Base-by-base conservation (phyloP, 1,140 invertebrate genomes). In the Meteorus sp. region DNA sequence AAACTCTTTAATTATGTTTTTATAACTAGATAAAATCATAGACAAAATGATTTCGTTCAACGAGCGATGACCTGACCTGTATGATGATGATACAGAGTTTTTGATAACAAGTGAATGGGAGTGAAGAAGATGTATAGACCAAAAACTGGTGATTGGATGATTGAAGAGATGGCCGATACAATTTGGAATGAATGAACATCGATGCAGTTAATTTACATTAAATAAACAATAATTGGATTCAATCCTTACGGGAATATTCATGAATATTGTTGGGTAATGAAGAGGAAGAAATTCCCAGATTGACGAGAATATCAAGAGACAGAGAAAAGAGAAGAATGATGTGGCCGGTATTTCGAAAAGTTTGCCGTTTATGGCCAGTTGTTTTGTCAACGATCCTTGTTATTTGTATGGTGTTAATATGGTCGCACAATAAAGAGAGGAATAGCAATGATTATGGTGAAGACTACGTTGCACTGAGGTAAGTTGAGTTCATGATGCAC, bases 321-420 rank as follows among this genome's bases (percentile, higher is more conserved):
- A 56, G 9, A 8, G 13, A 29, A 43, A 3, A 45, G 17, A 31
- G 13, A 44, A 27, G 17, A 20, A 68, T 27, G 47, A 77, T 77
- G 75, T 75, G 72, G 72, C 73, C 71, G 27, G 68, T 67, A 64
- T 60, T 71, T 20, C 75, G 63, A 63, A 72, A 53, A 65, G 33
- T 69, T 17, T 68, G 64, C 37, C 72, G 73, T 1, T 41, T 59
- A n/a, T 72, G 68, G 68, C 47, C 48, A 13, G 41, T 73, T n/a
- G 2, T 59, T 13, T 57, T 77, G 17, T 29, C 57, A 17, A 25
- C 53, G 7, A 35, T 63, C 51, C 17, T 64, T 22, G 13, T 57
- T 1, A 25, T 47, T 7, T 47, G 17, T 22, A 47, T 47, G 44
- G 20, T 47, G 17, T 6, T 47, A 7, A 23, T 47, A 22, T 47